These are phyloP conservation scores for Phoxinus phoxinus DNA, from an alignment of 2,113 vertebrate genomes.

Conservation along the genomic window DNA sequence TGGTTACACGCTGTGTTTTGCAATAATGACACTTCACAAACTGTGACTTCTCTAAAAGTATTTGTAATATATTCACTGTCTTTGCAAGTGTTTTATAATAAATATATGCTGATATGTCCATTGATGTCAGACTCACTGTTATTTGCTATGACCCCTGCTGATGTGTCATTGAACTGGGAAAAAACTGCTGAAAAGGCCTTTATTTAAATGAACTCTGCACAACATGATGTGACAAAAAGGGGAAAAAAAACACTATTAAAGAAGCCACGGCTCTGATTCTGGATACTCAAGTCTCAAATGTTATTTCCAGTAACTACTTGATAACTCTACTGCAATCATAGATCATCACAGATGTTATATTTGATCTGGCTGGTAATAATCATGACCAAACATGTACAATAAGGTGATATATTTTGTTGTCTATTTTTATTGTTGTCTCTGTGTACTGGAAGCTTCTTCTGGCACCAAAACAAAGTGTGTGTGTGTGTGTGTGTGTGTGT, in stretches of 20 bases:
- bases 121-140: neutral
- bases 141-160: neutral
- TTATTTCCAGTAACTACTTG: neutral
- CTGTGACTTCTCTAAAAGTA: neutral
- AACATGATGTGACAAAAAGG: slow-evolving; percentile 3
- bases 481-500: too few species aligned
- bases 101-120: slow-evolving; percentile 5
- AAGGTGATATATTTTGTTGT: neutral
- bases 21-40: neutral
- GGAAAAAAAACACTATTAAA: neutral
- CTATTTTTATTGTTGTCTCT: too few species aligned
- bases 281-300: neutral
- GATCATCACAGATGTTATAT: neutral
- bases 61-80: neutral
- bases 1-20: neutral
- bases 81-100: neutral
- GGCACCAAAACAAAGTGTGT: too few species aligned
- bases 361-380: neutral
- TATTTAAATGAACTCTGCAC: slow-evolving; percentile 20
- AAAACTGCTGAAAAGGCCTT: slow-evolving; percentile 4
- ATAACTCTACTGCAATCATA: neutral
- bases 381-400: neutral
- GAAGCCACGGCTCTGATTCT: neutral
- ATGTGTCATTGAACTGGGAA: slow-evolving; percentile 8
- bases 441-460: too few species aligned